These are phyloP conservation scores for Trichomycterus rosablanca DNA, from an alignment of 2,113 vertebrate species.

Conservation along the genomic window DNA sequence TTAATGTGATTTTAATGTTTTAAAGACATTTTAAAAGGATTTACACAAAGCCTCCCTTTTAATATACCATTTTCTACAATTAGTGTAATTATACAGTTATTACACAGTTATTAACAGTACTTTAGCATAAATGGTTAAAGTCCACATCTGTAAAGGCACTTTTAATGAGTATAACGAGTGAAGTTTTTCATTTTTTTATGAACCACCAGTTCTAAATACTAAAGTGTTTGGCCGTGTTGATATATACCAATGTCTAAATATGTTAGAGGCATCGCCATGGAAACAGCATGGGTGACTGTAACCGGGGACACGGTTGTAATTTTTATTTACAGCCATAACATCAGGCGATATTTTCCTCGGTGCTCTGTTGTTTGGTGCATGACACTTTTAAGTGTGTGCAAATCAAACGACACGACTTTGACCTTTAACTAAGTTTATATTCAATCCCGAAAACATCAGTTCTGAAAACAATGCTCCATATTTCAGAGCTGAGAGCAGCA, in stretches of 20 bases:
- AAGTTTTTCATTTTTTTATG: neutral
- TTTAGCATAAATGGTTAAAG: neutral
- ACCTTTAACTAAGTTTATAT: slow-evolving; percentile 1
- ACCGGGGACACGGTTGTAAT: slow-evolving; percentile 17
- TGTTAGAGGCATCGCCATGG: slow-evolving; percentile 1
- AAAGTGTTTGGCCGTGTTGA: neutral
- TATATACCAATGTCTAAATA: slow-evolving; percentile 8
- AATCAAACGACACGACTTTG: neutral
- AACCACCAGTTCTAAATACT: neutral
- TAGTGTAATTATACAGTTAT: slow-evolving; percentile 4
- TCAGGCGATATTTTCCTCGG: neutral
- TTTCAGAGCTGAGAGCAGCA: too few species aligned
- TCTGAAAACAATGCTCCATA: neutral
- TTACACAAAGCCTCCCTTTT: neutral
- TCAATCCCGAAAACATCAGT: neutral
- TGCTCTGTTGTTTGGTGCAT: neutral
- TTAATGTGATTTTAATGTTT: neutral
- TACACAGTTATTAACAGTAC: too few species aligned
- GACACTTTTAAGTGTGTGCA: neutral
- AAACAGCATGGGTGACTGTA: slow-evolving; percentile 8
- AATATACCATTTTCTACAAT: slow-evolving; percentile 37
- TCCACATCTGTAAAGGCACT: neutral
- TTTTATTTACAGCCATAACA: slow-evolving; percentile 17
- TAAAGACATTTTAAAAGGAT: neutral
- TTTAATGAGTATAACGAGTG: neutral